A percentile compares a stretch with the other conserved stretches of the same genome.
phyloP scores from a whole-genome alignment of 2,113 vertebrate genomes.

The Pogonocichla stellata region DNA sequence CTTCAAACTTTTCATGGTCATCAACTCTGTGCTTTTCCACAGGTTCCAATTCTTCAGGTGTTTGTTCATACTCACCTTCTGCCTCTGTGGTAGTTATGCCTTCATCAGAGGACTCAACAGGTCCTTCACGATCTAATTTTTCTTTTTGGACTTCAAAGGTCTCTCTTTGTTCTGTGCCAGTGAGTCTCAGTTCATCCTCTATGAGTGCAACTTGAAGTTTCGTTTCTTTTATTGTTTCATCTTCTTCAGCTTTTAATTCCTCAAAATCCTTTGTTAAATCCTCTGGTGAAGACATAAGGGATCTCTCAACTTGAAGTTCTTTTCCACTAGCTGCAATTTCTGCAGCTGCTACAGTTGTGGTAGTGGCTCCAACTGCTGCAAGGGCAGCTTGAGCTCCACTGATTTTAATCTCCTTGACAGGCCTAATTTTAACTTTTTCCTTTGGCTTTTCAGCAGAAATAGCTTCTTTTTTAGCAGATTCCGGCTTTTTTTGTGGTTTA shows the following conservation, averaged over 20 bases:
- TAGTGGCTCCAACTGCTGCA: constrained; percentile 12
- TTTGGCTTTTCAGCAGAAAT: constrained; percentile 78
- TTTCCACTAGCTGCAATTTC: constrained; percentile 37
- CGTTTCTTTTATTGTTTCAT: constrained; percentile 72
- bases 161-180: constrained; percentile 70
- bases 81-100: constrained; percentile 89
- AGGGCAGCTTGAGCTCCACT: constrained; percentile 52
- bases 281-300: constrained; percentile 91
- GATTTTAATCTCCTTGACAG: constrained; percentile 70
- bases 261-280: constrained; percentile 95
- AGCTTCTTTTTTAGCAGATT: constrained; percentile 78
- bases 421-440: constrained; percentile 84
- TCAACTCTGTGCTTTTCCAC: constrained; percentile 77
- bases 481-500: constrained; percentile 81
- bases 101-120: constrained; percentile 86
- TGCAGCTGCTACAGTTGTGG: not conserved
- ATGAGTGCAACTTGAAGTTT: constrained; percentile 71
- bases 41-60: constrained; percentile 82
- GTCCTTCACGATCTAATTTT: constrained; percentile 75
- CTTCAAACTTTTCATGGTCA: constrained; percentile 86
- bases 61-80: constrained; percentile 85
- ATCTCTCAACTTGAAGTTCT: constrained; percentile 80
- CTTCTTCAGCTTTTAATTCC: constrained; percentile 84
- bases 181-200: constrained; percentile 68
- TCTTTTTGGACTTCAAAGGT: constrained; percentile 80